phyloP scores from a whole-genome alignment of 2,888 invertebrate species.

The Acanthosepion pharaonis region DNA sequence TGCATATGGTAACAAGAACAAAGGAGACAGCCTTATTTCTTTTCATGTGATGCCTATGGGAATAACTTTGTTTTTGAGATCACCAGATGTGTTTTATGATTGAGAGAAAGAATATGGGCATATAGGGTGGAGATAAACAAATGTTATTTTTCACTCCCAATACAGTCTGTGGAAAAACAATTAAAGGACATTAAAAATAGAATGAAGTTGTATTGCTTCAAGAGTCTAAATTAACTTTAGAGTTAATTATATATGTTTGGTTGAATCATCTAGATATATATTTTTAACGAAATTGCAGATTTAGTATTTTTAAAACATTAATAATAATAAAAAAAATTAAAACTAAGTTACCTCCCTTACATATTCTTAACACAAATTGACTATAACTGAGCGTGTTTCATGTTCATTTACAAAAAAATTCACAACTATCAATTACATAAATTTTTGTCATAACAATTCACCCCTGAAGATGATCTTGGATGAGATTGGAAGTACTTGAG shows the following conservation, averaged over 20 bases:
- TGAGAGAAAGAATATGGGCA: not conserved
- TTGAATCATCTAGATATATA: no score
- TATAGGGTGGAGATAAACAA: not conserved
- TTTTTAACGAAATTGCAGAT: no score
- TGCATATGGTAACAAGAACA: not conserved
- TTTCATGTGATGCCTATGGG: not conserved
- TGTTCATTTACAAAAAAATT: no score
- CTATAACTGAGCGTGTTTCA: no score
- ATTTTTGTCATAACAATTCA: no score
- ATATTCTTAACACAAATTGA: no score
- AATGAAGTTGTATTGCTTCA: not conserved
- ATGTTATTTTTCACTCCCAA: not conserved
- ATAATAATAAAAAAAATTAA: no score
- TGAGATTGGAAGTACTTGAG: no score
- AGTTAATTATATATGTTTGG: not conserved
- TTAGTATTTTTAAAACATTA: no score
- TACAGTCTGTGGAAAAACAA: not conserved
- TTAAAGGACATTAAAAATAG: not conserved
- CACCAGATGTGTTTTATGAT: conserved; percentile 6
- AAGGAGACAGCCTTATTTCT: not conserved
- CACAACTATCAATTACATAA: no score
- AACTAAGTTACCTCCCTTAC: no score
- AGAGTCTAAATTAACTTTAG: not conserved
- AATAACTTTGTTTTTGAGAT: not conserved
- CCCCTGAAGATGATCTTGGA: no score